Conservation (phyloP, 2,888 invertebrate species). For the Bembecia ichneumoniformis region DNA sequence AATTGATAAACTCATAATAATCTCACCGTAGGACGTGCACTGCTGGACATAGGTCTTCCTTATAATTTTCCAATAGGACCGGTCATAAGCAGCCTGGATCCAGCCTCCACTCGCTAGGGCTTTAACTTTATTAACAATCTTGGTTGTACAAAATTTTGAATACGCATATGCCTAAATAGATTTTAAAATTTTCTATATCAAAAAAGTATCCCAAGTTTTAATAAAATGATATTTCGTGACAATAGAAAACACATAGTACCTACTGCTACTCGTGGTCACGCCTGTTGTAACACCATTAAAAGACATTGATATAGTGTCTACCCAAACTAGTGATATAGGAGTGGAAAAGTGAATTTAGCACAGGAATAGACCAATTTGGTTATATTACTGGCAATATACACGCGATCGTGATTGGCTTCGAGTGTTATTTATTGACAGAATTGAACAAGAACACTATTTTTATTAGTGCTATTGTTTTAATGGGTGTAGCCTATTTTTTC, state of each 20-base stretch:
- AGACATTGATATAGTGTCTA: background rate
- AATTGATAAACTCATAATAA: too few species aligned
- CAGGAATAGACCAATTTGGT: conserved; percentile 24
- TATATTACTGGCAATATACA: conserved; percentile 23
- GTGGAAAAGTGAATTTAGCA: conserved; percentile 25
- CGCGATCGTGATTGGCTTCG: conserved; percentile 23
- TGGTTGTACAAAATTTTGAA: too few species aligned
- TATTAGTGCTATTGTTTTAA: background rate
- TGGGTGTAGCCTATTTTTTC: background rate
- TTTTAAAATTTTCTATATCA: too few species aligned
- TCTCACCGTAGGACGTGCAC: too few species aligned
- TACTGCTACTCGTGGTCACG: background rate
- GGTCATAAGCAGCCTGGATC: too few species aligned
- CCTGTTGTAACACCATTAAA: background rate
- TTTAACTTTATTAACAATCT: too few species aligned
- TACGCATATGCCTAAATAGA: too few species aligned
- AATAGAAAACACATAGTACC: background rate
- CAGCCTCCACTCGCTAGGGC: too few species aligned
- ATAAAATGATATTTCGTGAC: background rate
- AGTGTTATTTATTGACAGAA: conserved; percentile 18
- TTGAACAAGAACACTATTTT: conserved; percentile 1
- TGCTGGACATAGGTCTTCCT: too few species aligned
- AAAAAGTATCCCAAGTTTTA: too few species aligned
- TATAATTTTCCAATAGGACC: too few species aligned
- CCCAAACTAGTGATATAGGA: conserved; percentile 1